Percentiles rank a stretch among this genome's conserved stretches.
These are phyloP conservation scores for Clusia tigrina DNA, from an alignment of 2,888 invertebrate species.

Conservation along the genomic window DNA sequence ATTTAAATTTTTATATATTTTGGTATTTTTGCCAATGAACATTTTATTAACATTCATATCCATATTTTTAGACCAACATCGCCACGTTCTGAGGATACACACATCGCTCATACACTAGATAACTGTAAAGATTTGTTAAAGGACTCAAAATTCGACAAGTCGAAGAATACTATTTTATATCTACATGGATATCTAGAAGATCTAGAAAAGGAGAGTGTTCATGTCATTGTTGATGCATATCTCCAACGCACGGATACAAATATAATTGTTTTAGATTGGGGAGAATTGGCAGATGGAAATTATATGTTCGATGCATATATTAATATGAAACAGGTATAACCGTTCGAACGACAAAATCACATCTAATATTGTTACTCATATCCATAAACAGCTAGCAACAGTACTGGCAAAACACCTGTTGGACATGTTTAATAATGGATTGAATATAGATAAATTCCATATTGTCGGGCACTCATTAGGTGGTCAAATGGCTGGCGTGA, in stretches of 20 bases:
- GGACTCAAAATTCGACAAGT: constrained; percentile 59
- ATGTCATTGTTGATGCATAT: constrained; percentile 63
- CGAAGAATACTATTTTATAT: constrained; percentile 68
- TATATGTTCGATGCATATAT: constrained; percentile 61
- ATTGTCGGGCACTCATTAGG: constrained; percentile 63
- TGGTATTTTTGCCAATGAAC: not conserved
- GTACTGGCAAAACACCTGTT: constrained; percentile 54
- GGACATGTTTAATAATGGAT: constrained; percentile 55
- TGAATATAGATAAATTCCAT: constrained; percentile 56
- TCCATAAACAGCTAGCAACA: constrained; percentile 50
- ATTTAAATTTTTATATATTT: not conserved
- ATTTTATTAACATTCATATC: not conserved
- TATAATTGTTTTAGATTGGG: constrained; percentile 61
- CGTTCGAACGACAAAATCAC: too few relatives aligned
- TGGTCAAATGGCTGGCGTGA: constrained; percentile 59
- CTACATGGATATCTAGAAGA: constrained; percentile 71
- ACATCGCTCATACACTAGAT: constrained; percentile 49
- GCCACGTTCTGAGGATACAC: too few relatives aligned
- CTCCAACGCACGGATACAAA: constrained; percentile 56
- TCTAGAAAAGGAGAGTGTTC: constrained; percentile 69
- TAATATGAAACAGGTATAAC: constrained; percentile 58
- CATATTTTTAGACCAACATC: constrained; percentile 49
- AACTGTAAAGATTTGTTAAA: constrained; percentile 48
- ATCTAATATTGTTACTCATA: too few relatives aligned
- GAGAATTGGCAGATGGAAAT: constrained; percentile 62